Percentiles rank a stretch among this genome's conserved stretches.
phyloP scores from a whole-genome alignment of 2,797 vertebrate species.

The Lepilemur septentrionalis region DNA sequence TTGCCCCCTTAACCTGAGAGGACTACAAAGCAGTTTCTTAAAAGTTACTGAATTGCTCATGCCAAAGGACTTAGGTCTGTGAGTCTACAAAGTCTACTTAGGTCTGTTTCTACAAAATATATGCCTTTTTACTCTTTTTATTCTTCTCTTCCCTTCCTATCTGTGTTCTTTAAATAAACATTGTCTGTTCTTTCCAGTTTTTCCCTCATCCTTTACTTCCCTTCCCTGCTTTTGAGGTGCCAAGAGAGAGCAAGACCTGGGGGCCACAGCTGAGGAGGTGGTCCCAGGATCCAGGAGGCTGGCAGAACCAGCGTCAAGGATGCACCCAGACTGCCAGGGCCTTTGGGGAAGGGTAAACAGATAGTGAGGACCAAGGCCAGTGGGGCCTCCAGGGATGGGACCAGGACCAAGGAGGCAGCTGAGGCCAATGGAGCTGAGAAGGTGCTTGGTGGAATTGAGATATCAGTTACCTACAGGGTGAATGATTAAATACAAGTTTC shows the following conservation, averaged over 20 bases:
- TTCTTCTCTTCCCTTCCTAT: background rate
- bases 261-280: background rate
- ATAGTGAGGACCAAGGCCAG: background rate
- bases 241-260: background rate
- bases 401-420: background rate
- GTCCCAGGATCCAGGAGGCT: background rate
- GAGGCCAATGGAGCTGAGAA: background rate
- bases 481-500: background rate
- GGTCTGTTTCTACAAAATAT: background rate
- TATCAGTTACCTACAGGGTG: background rate
- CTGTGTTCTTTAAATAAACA: background rate
- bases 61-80: background rate
- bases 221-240: background rate
- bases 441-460: background rate
- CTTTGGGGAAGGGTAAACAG: background rate
- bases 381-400: no score
- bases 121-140: background rate
- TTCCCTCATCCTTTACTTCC: background rate
- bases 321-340: fast-evolving
- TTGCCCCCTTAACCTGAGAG: background rate
- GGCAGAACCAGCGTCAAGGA: no score
- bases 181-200: background rate
- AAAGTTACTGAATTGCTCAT: background rate
- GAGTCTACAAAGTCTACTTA: no score
- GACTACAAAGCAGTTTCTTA: background rate